Evolutionary conservation across 2,888 invertebrate genomes (phyloP).

Genomic region (Hemaris fuciformis): DNA sequence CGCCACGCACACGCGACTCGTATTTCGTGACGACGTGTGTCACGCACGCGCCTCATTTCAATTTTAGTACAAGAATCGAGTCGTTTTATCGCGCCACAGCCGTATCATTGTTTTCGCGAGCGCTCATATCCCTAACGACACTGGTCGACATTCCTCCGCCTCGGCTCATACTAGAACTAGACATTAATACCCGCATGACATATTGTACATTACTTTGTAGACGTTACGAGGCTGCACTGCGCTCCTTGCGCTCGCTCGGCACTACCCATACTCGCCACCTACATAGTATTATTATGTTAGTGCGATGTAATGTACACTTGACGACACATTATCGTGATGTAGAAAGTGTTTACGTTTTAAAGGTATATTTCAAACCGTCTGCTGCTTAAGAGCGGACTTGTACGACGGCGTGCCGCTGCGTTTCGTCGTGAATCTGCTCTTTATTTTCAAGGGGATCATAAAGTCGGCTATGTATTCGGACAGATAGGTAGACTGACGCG

Average conservation of each 20-base stretch:
- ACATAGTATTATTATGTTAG: constrained; percentile 5
- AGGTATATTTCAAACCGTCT: constrained; percentile 29
- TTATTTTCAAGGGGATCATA: constrained; percentile 8
- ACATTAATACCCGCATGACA: constrained; percentile 43
- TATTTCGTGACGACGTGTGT: constrained; percentile 55
- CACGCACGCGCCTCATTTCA: constrained; percentile 56
- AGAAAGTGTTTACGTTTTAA: constrained; percentile 32
- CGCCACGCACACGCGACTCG: constrained; percentile 43
- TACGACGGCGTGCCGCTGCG: constrained; percentile 11
- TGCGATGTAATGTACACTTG: constrained; percentile 42
- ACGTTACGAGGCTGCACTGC: constrained; percentile 38
- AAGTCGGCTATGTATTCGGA: not conserved
- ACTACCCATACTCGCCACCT: constrained; percentile 1
- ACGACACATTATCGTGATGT: constrained; percentile 40
- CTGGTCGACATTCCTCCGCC: constrained; percentile 37
- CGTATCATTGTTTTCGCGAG: constrained; percentile 42
- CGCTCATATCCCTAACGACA: constrained; percentile 30
- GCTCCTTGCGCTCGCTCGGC: not conserved
- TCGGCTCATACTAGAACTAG: constrained; percentile 38
- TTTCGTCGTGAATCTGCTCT: constrained; percentile 14
- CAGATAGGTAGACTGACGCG: constrained; percentile 21
- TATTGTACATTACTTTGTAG: constrained; percentile 41
- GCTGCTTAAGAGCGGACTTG: constrained; percentile 25
- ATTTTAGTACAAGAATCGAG: constrained; percentile 50
- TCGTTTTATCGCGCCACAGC: constrained; percentile 37